Percentiles rank a stretch among this genome's conserved stretches.
Evolutionary conservation across 2,888 invertebrate genomes (phyloP).

Genomic region (Escarpia spicata): DNA sequence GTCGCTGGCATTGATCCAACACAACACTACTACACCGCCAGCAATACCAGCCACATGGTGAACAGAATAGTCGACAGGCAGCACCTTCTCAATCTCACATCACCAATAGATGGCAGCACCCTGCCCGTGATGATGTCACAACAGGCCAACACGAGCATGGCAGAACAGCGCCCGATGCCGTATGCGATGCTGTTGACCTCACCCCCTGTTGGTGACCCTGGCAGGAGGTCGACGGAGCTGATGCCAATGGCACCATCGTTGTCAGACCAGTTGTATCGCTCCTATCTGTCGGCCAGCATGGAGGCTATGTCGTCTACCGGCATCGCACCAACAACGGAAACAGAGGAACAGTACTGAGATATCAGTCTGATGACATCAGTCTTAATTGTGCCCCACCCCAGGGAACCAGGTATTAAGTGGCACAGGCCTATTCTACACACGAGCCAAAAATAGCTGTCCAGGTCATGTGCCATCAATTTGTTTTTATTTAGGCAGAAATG

Average conservation of each 20-base stretch:
- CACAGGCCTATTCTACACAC: too few relatives aligned
- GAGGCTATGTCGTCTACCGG: background rate
- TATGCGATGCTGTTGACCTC: background rate
- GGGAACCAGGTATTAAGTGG: too few relatives aligned
- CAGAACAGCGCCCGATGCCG: background rate
- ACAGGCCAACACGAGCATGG: slow-evolving; percentile 5
- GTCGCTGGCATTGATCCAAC: background rate
- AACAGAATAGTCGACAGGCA: background rate
- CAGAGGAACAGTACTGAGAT: background rate
- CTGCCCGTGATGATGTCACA: slow-evolving; percentile 6
- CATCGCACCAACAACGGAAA: background rate
- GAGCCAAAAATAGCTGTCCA: too few relatives aligned
- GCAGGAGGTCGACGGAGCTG: background rate
- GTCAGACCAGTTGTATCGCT: background rate
- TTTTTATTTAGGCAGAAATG: too few relatives aligned
- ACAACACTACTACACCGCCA: background rate
- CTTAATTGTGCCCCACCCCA: too few relatives aligned
- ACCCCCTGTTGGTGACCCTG: background rate
- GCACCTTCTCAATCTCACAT: background rate
- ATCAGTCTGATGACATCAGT: background rate
- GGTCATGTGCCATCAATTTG: too few relatives aligned
- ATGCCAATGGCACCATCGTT: background rate
- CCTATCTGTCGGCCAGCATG: background rate
- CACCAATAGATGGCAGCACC: background rate
- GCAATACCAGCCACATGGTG: background rate